These are phyloP conservation scores for Microchrysa polita DNA, from an alignment of 2,888 invertebrate genomes.

Conservation along the genomic window DNA sequence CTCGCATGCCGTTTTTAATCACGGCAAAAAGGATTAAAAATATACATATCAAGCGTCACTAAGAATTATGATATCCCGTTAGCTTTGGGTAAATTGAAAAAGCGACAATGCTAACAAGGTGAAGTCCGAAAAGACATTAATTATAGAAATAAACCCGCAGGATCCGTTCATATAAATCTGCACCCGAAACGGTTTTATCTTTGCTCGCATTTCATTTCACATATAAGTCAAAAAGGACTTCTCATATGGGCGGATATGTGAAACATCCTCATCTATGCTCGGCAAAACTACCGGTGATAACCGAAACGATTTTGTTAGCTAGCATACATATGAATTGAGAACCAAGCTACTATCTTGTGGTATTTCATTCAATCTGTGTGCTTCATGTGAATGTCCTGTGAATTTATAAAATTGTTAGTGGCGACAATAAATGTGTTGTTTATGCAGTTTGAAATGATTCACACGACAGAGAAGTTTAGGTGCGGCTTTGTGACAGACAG, in stretches of 20 bases:
- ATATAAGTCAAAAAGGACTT: constrained; percentile 10
- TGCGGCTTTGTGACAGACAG: too few relatives aligned
- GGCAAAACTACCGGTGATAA: constrained; percentile 10
- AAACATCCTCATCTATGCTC: background rate
- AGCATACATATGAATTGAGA: background rate
- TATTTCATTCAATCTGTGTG: constrained; percentile 29
- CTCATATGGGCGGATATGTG: constrained; percentile 1
- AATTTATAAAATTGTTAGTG: background rate
- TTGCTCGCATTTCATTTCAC: constrained; percentile 15
- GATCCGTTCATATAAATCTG: constrained; percentile 44
- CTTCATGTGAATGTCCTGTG: background rate
- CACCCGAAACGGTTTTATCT: constrained; percentile 40
- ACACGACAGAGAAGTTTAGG: too few relatives aligned
- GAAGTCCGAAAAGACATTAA: constrained; percentile 44
- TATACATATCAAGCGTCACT: constrained; percentile 8
- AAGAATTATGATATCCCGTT: constrained; percentile 39
- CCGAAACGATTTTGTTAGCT: constrained; percentile 15
- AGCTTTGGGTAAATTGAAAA: constrained; percentile 42
- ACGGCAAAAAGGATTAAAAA: background rate
- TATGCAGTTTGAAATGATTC: too few relatives aligned
- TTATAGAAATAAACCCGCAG: constrained; percentile 43
- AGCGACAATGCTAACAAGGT: constrained; percentile 41
- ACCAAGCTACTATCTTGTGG: constrained; percentile 3
- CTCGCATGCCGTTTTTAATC: too few relatives aligned
- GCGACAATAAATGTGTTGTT: too few relatives aligned